Base-by-base conservation (phyloP, 2,888 invertebrate genomes). In the Deladenus siricidicola region DNA sequence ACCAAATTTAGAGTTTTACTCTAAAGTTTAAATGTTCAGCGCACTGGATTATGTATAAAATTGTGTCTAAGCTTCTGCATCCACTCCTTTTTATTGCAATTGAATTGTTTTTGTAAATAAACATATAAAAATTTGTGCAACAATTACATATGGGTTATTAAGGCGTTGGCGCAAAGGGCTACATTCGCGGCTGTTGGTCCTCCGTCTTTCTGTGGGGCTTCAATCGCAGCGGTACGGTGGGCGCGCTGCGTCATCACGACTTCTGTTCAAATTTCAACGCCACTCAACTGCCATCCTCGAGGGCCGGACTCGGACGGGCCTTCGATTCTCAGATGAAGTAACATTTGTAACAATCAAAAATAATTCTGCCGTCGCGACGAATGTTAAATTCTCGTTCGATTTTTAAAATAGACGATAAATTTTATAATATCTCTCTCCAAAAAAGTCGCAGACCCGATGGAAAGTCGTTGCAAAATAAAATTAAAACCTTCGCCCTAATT, bases 121-220 rank as follows among this genome's bases (percentile, higher is more conserved):
- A 3, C n/a, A 19, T n/a, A 48, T 1, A 48, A 48, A 48, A 19
- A 3, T 19, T n/a, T 26, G 1, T 48, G 21, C 49, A n/a, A 26
- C 17, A 53, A 19, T 24, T 26, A 43, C 24, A 8, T 30, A 14
- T 47, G 21, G 10, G 19, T 42, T 44, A 68, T 74, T 60, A 59
- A 75, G 75, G 75, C 44, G 68, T 70, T 29, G 75, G 75, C 8
- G 74, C 74, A 2, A 52, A 65, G 23, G 75, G 73, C 30, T 75
- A 67, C 61, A 74, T 75, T 42, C 67, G 75, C 8, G 75, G 75
- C 34, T 75, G 75, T 52, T 74, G 64, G 65, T 62, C 66, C 21
- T 65, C 66, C 1, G 64, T 73, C 10, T 67, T 74, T 28, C 59
- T 71, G 6, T 71, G 67, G 52, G 75, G 75, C 26, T 75, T 75